Conservation (phyloP, 30 jellyfish, hydroid and myxozoan genomes). For the Nemopilema nomurai region DNA sequence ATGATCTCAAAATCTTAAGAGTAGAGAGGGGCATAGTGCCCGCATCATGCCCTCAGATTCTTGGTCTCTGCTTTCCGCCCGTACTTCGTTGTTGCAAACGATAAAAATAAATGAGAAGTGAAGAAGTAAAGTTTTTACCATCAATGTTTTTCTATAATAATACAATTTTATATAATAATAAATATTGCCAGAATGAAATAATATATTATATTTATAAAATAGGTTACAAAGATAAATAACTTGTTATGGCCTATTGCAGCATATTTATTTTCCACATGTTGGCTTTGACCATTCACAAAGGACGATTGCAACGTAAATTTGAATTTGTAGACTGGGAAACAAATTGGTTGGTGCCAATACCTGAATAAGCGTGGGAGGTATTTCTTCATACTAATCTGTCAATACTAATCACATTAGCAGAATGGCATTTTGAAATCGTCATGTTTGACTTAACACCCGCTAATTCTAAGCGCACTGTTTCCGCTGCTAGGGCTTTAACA, state of each 20-base stretch:
- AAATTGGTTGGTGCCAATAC: background rate
- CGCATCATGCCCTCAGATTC: background rate
- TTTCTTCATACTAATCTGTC: background rate
- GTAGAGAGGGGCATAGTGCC: background rate
- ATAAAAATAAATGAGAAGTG: background rate
- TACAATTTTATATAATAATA: background rate
- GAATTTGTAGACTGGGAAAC: background rate
- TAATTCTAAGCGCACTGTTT: conserved; percentile 4
- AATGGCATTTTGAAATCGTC: background rate
- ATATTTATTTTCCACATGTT: background rate
- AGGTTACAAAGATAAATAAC: background rate
- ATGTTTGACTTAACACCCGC: conserved; percentile 14
- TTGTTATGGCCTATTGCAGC: background rate
- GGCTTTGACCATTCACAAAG: background rate
- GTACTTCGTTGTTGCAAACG: background rate
- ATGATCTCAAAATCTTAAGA: background rate
- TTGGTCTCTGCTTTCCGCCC: background rate
- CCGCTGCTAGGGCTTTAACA: conserved; percentile 18
- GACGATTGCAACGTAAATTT: background rate
- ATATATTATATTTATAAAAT: no score
- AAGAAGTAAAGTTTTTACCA: background rate
- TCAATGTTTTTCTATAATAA: background rate
- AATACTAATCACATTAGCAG: background rate
- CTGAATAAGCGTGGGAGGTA: background rate
- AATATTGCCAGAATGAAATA: no score